These are phyloP conservation scores for Butorides virescens DNA, from an alignment of 2,113 vertebrate genomes.

Conservation along the genomic window DNA sequence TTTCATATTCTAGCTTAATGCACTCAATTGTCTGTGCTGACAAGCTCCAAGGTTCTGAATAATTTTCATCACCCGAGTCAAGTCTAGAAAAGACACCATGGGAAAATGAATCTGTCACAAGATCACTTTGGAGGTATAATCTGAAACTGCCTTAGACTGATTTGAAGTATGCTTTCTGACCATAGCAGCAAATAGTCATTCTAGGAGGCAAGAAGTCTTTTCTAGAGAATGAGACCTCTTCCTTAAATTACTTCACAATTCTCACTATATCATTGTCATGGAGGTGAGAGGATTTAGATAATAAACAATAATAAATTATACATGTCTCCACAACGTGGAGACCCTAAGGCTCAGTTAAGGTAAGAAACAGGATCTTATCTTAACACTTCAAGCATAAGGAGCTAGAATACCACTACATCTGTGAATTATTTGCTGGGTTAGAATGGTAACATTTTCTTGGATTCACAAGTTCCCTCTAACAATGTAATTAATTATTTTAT, in stretches of 20 bases:
- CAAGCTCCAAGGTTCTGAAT: not conserved
- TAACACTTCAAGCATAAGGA: not conserved
- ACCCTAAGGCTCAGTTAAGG: not conserved
- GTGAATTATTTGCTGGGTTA: not conserved
- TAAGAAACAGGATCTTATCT: not conserved
- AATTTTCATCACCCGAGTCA: not conserved
- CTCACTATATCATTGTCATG: not conserved
- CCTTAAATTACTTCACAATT: not conserved
- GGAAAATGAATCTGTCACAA: not conserved
- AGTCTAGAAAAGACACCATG: not conserved
- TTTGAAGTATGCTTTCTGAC: not conserved
- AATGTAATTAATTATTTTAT: not conserved
- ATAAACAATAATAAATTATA: not conserved
- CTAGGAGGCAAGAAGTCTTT: not conserved
- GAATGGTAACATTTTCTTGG: not conserved
- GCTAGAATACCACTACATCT: not conserved
- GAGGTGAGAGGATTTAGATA: not conserved
- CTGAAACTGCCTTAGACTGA: not conserved
- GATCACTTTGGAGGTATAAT: not conserved
- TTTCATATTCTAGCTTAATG: not conserved
- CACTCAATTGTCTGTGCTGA: not conserved
- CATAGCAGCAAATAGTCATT: not conserved
- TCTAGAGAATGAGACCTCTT: not conserved
- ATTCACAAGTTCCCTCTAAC: not conserved
- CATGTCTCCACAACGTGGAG: fast-evolving